Evolutionary conservation across 2,113 vertebrate genomes (phyloP), one percentile per base, ranked within the genome.

Genomic region (Hemibagrus wyckioides): DNA sequence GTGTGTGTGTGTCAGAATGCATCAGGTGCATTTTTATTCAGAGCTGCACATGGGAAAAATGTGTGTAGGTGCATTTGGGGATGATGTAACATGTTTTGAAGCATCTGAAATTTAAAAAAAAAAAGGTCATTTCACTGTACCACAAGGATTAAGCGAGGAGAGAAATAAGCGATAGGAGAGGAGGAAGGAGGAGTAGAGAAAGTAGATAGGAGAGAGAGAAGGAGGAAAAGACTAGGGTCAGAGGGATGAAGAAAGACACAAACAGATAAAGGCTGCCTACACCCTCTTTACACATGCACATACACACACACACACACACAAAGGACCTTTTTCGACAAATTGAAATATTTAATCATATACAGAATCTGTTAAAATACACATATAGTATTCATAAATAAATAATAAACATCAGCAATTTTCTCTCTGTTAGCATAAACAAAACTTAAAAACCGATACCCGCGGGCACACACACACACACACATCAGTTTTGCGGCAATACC

Each of bases 331-430:
- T 57, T 82, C 80, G 61, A 63, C 86, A 82, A 80, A 81, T 56
- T 76, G 0, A 15, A 13, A 86, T 39, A 86, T 86, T 86, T 86
- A 69, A 69, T 80, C 21, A 54, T 52, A 86, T 54, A 52, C 44
- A 67, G 36, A 33, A 36, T 75, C 33, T 85, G 9, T 54, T 86
- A 85, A 61, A 44, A 50, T 50, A 85, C 21, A 76, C 21, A 36
- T 86, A 28, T 79, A 85, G 39, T 48, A 50, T 76, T 76, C 25
- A 50, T 76, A 76, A 48, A 63, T 85, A 48, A 50, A 79, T 65
- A 63, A 52, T 86, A 36, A n/a, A 86, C 36, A 81, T 80, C 39
- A 67, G 44, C 59, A 80, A 0, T 80, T 59, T 39, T 30, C 4
- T 71, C 14, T 86, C 21, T 36, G 56, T 28, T 50, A n/a, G 13